phyloP scores from a whole-genome alignment of 2,888 invertebrate genomes.

The Napeogenes inachia region DNA sequence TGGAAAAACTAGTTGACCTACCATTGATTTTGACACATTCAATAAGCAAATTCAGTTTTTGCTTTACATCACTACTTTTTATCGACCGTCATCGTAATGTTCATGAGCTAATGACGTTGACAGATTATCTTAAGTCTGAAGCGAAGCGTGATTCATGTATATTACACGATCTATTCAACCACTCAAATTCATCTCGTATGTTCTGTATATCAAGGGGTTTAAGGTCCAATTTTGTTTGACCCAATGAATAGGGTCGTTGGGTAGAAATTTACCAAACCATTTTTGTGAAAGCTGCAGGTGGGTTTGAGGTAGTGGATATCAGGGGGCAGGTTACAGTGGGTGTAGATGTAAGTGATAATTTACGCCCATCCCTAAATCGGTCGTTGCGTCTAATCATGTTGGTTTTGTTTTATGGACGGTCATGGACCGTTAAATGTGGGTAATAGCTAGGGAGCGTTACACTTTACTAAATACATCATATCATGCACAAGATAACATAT shows the following conservation, averaged over 20 bases:
- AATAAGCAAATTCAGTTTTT: slow-evolving; percentile 28
- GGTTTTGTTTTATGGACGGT: slow-evolving; percentile 44
- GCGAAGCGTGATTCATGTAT: slow-evolving; percentile 38
- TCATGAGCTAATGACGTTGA: slow-evolving; percentile 44
- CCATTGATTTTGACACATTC: slow-evolving; percentile 19
- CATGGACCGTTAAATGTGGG: slow-evolving; percentile 29
- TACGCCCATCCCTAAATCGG: slow-evolving; percentile 40
- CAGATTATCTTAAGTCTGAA: slow-evolving; percentile 44
- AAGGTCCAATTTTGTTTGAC: slow-evolving; percentile 13
- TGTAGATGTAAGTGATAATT: slow-evolving; percentile 40
- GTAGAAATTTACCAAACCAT: slow-evolving; percentile 11
- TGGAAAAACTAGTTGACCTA: slow-evolving; percentile 9
- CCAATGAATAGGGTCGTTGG: slow-evolving; percentile 8
- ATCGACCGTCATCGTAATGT: slow-evolving; percentile 31
- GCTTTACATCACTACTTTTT: slow-evolving; percentile 23
- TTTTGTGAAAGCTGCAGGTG: slow-evolving; percentile 19
- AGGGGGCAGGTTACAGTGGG: slow-evolving; percentile 27
- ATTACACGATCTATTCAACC: slow-evolving; percentile 27
- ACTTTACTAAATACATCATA: slow-evolving; percentile 22
- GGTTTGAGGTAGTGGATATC: slow-evolving; percentile 17
- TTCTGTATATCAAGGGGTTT: neutral
- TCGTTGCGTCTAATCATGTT: slow-evolving; percentile 39
- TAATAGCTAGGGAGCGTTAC: slow-evolving; percentile 21
- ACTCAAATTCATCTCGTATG: neutral
- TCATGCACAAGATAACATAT: slow-evolving; percentile 6